Conservation (phyloP, 1,140 invertebrate genomes). For the Drosophila bifasciata region DNA sequence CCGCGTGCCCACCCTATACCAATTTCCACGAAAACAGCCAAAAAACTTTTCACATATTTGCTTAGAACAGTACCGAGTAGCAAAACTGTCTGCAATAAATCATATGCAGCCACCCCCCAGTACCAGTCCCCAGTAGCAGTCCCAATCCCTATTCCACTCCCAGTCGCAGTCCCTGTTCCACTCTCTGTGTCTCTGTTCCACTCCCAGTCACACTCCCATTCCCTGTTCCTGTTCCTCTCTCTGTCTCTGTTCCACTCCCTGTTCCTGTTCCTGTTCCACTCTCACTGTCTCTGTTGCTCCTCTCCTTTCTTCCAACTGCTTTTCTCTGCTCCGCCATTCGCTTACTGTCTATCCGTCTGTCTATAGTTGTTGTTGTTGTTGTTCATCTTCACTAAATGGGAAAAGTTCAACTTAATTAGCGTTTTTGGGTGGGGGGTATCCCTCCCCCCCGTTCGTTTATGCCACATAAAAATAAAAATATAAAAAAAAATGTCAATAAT, state of each 20-base stretch:
- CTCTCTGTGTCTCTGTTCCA: no score
- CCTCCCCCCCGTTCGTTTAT: no score
- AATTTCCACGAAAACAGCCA: constrained; percentile 5
- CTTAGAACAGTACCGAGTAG: constrained; percentile 41
- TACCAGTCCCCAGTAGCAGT: no score
- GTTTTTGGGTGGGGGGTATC: constrained; percentile 27
- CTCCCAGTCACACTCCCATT: no score
- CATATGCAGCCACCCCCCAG: no score
- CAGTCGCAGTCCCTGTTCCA: no score
- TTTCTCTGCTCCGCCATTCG: neutral
- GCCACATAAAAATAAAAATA: no score
- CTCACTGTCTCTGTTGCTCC: neutral
- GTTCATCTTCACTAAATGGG: constrained; percentile 49
- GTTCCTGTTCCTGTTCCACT: no score
- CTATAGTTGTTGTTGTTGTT: constrained; percentile 2
- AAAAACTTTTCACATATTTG: constrained; percentile 69
- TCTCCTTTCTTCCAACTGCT: no score
- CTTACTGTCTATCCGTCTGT: no score
- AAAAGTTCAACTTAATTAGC: constrained; percentile 72
- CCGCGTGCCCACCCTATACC: neutral
- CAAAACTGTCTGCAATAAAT: constrained; percentile 67
- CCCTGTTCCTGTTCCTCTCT: no score
- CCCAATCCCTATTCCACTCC: no score
- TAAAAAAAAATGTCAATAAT: constrained; percentile 54
- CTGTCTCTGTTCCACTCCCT: neutral